Evolutionary conservation across 2,113 vertebrate genomes (phyloP).

Genomic region (Hippocampus barbouri): DNA sequence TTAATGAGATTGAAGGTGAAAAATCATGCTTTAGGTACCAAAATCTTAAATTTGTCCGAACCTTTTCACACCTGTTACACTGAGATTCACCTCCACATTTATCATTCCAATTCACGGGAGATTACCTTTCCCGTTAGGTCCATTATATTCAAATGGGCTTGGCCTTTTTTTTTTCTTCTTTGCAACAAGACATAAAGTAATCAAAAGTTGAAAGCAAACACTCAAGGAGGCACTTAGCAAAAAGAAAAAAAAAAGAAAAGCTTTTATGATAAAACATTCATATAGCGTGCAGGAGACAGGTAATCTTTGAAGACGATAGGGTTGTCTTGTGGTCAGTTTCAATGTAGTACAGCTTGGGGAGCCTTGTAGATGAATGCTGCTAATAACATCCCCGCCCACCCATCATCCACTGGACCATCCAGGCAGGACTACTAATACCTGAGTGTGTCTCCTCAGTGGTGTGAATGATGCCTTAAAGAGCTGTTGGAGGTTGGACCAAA

Average conservation of each 20-base stretch:
- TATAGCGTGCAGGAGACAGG: constrained; percentile 71
- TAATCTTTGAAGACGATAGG: constrained; percentile 66
- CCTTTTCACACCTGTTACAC: constrained; percentile 51
- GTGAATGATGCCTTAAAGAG: constrained; percentile 63
- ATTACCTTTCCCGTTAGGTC: constrained; percentile 63
- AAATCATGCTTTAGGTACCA: constrained; percentile 21
- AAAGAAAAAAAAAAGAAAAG: constrained; percentile 77
- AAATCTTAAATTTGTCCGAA: constrained; percentile 29
- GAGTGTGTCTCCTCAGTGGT: constrained; percentile 56
- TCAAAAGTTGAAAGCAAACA: constrained; percentile 79
- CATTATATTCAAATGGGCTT: constrained; percentile 66
- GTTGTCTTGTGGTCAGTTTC: constrained; percentile 72
- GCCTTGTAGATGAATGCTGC: constrained; percentile 57
- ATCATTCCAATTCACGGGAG: constrained; percentile 41
- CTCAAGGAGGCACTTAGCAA: constrained; percentile 76
- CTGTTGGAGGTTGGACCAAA: constrained; percentile 58
- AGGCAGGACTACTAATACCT: constrained; percentile 59
- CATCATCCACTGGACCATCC: constrained; percentile 48
- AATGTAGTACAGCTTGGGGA: constrained; percentile 57
- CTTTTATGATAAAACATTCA: constrained; percentile 82
- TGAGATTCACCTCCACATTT: constrained; percentile 28
- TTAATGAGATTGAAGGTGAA: constrained; percentile 4
- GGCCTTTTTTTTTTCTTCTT: constrained; percentile 44
- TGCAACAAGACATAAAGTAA: constrained; percentile 69
- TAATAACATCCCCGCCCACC: constrained; percentile 63